These are phyloP conservation scores for Tetramorium parvispinum DNA, from an alignment of 1,140 invertebrate genomes.

Conservation along the genomic window DNA sequence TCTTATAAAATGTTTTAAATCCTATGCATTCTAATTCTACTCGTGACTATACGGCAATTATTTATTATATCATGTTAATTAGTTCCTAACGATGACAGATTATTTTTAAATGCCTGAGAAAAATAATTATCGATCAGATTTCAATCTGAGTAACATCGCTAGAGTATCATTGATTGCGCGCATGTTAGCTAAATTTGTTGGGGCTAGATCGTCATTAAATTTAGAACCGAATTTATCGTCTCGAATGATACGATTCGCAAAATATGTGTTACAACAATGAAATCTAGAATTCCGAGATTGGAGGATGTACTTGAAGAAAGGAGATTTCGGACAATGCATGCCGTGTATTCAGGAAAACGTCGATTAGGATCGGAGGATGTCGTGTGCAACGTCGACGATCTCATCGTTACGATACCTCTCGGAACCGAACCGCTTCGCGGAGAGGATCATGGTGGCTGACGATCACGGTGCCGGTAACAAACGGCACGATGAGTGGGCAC, in stretches of 20 bases:
- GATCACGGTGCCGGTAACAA: constrained; percentile 70
- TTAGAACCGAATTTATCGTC: neutral
- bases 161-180: neutral
- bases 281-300: neutral
- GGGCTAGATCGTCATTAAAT: neutral
- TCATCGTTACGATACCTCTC: constrained; percentile 28
- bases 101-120: neutral
- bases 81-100: neutral
- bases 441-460: constrained; percentile 67
- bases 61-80: neutral
- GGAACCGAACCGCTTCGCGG: constrained; percentile 34
- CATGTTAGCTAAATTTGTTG: neutral
- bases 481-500: constrained; percentile 68
- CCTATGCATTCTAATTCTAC: neutral
- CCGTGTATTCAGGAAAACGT: neutral
- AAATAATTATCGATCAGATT: neutral
- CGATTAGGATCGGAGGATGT: constrained; percentile 37
- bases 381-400: constrained; percentile 17
- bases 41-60: neutral
- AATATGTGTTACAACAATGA: neutral
- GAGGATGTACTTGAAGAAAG: too few species aligned
- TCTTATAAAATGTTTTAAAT: neutral
- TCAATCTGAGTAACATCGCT: neutral
- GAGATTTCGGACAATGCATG: neutral
- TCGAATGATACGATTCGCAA: neutral